These are phyloP conservation scores for Nineta flava DNA, from an alignment of 2,888 invertebrate genomes.

Conservation along the genomic window DNA sequence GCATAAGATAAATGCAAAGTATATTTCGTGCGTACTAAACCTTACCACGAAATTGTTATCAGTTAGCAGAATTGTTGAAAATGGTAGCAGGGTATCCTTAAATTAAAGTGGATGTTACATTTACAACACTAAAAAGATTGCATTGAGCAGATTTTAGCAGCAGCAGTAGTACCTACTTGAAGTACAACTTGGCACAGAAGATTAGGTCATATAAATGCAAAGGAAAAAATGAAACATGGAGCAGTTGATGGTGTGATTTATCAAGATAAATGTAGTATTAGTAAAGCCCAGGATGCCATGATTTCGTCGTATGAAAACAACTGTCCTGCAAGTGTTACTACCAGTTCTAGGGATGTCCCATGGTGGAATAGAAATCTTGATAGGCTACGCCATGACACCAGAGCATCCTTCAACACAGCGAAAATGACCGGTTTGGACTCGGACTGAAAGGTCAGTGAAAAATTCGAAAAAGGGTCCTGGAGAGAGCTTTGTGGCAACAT, in stretches of 20 bases:
- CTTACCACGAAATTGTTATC: constrained; percentile 8
- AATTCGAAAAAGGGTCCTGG: too few species aligned
- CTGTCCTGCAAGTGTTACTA: too few species aligned
- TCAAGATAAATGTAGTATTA: background rate
- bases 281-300: too few species aligned
- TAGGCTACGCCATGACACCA: too few species aligned
- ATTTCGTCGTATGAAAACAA: too few species aligned
- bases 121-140: constrained; percentile 9
- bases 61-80: constrained; percentile 7
- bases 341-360: too few species aligned
- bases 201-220: background rate
- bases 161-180: constrained; percentile 2
- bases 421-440: too few species aligned
- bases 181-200: background rate
- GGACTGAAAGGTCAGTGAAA: too few species aligned
- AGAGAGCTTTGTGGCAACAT: too few species aligned
- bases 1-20: constrained; percentile 3
- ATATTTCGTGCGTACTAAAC: constrained; percentile 8
- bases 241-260: background rate
- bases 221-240: constrained; percentile 1
- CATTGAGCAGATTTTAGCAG: constrained; percentile 6
- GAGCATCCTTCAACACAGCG: too few species aligned
- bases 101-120: constrained; percentile 11
- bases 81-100: constrained; percentile 13
- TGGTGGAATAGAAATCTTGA: too few species aligned